Evolutionary conservation across 2,888 invertebrate species (phyloP), one percentile per base, ranked within the genome.

Genomic region (Bursaphelenchus okinawaensis): DNA sequence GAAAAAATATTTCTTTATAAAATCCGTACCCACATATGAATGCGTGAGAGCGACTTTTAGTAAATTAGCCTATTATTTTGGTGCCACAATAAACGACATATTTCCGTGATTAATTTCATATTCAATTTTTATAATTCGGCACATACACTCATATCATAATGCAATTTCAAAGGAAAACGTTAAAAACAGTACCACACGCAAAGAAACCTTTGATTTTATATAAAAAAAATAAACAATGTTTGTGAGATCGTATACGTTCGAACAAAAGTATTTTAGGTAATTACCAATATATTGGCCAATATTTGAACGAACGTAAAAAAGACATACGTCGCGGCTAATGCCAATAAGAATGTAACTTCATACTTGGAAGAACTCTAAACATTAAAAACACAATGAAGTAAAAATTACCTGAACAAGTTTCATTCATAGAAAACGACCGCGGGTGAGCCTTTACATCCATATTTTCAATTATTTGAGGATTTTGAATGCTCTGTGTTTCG

Each of bases 351-450:
- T 40, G 40, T 16, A 40, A 40, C 9, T n/a, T 9, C 40, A 12
- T 40, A n/a, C 19, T 9, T 40, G 9, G 40, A 40, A 40, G 9
- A 40, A 40, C 40, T 40, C 12, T 16, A 54, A 54, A 24, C 19
- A n/a, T 19, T n/a, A 54, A 6, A 23, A 54, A 4, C 3, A 1
- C 1, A 12, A 6, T n/a, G n/a, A 54, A 24, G 12, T 54, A 23
- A 54, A 54, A 24, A 31, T 40, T 22, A 59, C 60, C 60, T 20
- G 60, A 50, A 50, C 60, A 59, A 1, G 60, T 59, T 20, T 59
- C 60, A 4, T 59, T 26, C 51, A 51, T 50, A 3, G 60, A 59
- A 29, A 59, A 59, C 20, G 60, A 59, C 16, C 60, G 60, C 12
- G 23, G 60, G 12, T 52, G 55, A 22, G 29, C 40, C 20, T 65